Conservation (phyloP, 2,888 invertebrate genomes). For the Xestia xanthographa region DNA sequence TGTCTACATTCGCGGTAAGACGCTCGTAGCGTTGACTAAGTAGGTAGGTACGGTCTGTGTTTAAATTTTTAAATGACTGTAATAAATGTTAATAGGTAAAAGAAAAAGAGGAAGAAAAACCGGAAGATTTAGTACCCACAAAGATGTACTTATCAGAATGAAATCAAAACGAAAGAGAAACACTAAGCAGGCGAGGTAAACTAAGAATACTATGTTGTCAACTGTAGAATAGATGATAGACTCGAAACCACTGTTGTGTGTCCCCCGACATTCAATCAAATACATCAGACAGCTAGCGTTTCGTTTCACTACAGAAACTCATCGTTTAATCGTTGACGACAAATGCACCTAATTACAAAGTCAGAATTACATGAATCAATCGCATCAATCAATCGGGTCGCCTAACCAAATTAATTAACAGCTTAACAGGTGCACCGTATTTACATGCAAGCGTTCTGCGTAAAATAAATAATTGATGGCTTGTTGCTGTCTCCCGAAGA, state of each 20-base stretch:
- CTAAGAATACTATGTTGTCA: not conserved
- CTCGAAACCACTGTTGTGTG: not conserved
- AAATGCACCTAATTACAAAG: slow-evolving; percentile 9
- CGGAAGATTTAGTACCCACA: not conserved
- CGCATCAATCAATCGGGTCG: slow-evolving; percentile 34
- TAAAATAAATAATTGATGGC: slow-evolving; percentile 52
- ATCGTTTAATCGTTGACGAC: not conserved
- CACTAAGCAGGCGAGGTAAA: not conserved
- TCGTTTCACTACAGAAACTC: not conserved
- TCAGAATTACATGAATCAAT: slow-evolving; percentile 25
- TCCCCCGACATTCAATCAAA: not conserved
- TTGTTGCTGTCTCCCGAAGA: slow-evolving; percentile 34
- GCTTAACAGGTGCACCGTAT: slow-evolving; percentile 36
- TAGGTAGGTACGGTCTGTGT: too few relatives aligned
- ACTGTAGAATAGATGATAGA: not conserved
- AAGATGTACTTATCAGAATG: not conserved
- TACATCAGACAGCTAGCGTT: not conserved
- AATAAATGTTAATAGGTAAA: not conserved
- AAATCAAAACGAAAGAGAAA: not conserved
- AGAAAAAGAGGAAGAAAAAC: not conserved
- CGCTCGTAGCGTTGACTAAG: not conserved
- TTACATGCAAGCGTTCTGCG: slow-evolving; percentile 40
- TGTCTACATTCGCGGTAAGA: slow-evolving; percentile 36
- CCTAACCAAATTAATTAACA: slow-evolving; percentile 36
- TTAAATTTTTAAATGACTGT: not conserved